A percentile compares a stretch with the other conserved stretches of the same genome.
These are phyloP conservation scores for Trichonephila clavipes DNA, from an alignment of 1,140 invertebrate genomes.

Conservation along the genomic window DNA sequence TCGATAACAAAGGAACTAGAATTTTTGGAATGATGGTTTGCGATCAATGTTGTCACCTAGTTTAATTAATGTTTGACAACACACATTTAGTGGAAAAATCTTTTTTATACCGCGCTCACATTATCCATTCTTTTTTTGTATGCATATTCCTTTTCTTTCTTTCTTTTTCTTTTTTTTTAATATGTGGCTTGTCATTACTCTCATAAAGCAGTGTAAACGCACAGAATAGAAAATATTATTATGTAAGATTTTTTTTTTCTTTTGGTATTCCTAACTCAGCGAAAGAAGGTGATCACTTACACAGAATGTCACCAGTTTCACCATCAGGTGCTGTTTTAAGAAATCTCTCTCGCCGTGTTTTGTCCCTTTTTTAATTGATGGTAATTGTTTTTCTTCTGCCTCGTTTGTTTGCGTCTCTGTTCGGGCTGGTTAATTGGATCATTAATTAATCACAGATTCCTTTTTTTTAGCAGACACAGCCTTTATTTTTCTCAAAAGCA, in stretches of 20 bases:
- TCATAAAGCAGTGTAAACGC: neutral
- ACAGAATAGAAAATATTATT: constrained; percentile 20
- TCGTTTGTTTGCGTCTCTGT: constrained; percentile 24
- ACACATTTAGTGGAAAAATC: constrained; percentile 51
- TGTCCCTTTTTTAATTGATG: constrained; percentile 14
- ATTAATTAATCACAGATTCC: constrained; percentile 56
- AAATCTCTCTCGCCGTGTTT: neutral
- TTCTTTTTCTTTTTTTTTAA: neutral
- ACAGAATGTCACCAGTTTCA: constrained; percentile 35
- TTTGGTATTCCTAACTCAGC: neutral
- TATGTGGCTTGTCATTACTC: neutral
- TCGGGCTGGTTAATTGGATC: constrained; percentile 48
- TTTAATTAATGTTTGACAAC: constrained; percentile 74
- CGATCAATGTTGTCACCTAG: constrained; percentile 61
- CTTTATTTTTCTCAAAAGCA: neutral
- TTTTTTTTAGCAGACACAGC: neutral
- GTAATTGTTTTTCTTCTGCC: constrained; percentile 42
- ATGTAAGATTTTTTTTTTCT: neutral
- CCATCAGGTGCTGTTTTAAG: constrained; percentile 32
- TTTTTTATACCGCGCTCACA: constrained; percentile 30
- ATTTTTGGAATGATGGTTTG: neutral
- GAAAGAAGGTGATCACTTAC: constrained; percentile 24
- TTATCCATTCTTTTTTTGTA: neutral
- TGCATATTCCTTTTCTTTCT: neutral
- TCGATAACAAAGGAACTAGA: neutral